A percentile compares a stretch with the other conserved stretches of the same genome.
Conservation (phyloP, 2,113 vertebrate genomes). For the Pseudonaja textilis region DNA sequence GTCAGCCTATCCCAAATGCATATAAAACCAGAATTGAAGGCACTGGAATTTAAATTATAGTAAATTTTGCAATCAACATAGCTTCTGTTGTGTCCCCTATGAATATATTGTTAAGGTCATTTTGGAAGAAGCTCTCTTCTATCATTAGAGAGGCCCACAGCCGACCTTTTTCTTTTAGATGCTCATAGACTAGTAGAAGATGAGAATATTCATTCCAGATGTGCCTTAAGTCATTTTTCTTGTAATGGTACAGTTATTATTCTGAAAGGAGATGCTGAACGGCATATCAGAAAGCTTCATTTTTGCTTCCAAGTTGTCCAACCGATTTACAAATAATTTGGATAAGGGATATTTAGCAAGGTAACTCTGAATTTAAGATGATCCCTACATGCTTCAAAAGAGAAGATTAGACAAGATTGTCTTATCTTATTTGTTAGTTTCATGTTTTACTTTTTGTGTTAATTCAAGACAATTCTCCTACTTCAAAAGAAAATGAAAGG, state of each 20-base stretch:
- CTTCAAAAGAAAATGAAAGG: background rate
- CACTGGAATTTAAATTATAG: background rate
- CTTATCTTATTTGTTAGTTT: background rate
- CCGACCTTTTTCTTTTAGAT: background rate
- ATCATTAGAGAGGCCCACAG: background rate
- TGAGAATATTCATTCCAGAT: background rate
- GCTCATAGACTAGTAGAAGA: background rate
- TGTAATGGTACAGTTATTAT: background rate
- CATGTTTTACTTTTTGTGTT: background rate
- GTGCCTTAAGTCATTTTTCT: background rate
- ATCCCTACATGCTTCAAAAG: background rate
- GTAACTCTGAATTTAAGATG: background rate
- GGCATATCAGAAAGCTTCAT: background rate
- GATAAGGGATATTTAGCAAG: background rate
- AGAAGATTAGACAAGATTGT: background rate
- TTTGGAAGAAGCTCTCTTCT: background rate
- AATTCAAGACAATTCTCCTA: background rate
- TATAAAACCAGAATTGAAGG: background rate
- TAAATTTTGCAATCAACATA: background rate
- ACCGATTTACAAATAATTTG: background rate
- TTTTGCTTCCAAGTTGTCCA: background rate
- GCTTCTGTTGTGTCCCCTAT: background rate
- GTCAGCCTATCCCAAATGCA: background rate
- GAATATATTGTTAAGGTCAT: background rate
- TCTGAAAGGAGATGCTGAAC: background rate